Conservation (phyloP, 2,113 vertebrate species). For the Engystomops pustulosus region DNA sequence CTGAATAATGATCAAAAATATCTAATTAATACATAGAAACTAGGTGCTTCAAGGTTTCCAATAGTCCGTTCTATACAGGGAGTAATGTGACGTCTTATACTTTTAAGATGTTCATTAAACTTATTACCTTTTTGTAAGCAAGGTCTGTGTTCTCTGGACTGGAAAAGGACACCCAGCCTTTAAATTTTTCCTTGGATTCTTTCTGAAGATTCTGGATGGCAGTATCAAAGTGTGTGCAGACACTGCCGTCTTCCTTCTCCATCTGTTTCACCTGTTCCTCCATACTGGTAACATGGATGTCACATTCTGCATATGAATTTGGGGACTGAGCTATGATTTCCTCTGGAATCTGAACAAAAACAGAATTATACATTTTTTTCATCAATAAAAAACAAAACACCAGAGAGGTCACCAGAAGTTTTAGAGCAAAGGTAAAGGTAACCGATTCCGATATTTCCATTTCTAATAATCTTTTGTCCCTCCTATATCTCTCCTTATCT, state of each 20-base stretch:
- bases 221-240: conserved; percentile 82
- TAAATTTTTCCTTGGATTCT: conserved; percentile 93
- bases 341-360: conserved; percentile 82
- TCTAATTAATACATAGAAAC: neutral
- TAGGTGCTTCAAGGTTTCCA: too few species aligned
- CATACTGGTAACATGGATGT: conserved; percentile 84
- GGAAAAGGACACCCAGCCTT: conserved; percentile 88
- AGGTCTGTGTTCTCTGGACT: conserved; percentile 90
- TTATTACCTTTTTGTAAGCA: conserved; percentile 88
- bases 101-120: neutral
- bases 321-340: conserved; percentile 92
- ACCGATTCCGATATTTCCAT: neutral
- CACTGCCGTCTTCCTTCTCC: conserved; percentile 84
- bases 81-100: neutral
- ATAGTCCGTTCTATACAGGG: neutral
- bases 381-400: too few species aligned
- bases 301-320: conserved; percentile 89
- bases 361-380: too few species aligned
- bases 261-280: conserved; percentile 85
- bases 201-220: conserved; percentile 87
- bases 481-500: neutral
- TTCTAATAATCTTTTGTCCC: neutral
- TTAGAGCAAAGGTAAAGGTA: too few species aligned
- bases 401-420: too few species aligned
- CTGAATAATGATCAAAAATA: conserved; percentile 67